phyloP scores from a whole-genome alignment of 2,888 invertebrate species.

The Aspidiotus destructor region DNA sequence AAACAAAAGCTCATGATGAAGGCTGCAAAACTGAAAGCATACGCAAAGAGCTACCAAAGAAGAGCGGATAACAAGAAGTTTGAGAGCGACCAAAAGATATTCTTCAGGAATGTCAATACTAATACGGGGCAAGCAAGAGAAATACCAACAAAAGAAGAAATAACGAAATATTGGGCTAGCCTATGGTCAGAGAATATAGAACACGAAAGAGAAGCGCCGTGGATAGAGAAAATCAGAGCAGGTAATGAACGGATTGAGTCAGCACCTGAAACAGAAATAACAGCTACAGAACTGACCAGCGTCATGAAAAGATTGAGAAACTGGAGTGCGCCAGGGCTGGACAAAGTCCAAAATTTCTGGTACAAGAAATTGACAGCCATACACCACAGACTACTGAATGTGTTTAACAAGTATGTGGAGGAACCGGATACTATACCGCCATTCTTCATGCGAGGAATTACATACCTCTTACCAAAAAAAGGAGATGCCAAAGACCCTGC shows the following conservation, averaged over 20 bases:
- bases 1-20: no score
- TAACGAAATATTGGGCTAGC: no score
- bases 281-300: slow-evolving; percentile 3
- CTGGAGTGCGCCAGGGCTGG: slow-evolving; percentile 33
- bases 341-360: slow-evolving; percentile 33
- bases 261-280: slow-evolving; percentile 1
- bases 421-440: slow-evolving; percentile 12
- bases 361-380: slow-evolving; percentile 22
- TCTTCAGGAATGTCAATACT: no score
- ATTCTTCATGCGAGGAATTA: slow-evolving; percentile 21
- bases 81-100: no score
- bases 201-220: no score
- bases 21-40: no score
- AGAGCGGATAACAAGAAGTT: no score
- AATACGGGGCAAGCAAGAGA: no score
- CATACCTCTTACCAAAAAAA: slow-evolving; percentile 24
- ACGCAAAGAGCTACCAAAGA: no score
- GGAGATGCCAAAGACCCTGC: slow-evolving; percentile 14
- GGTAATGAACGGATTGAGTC: background rate
- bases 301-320: slow-evolving; percentile 18
- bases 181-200: no score
- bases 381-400: background rate
- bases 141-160: no score
- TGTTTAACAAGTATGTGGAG: background rate
- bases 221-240: no score